Evolutionary conservation across 2,113 vertebrate species (phyloP).

Genomic region (Rhinoptilus africanus): DNA sequence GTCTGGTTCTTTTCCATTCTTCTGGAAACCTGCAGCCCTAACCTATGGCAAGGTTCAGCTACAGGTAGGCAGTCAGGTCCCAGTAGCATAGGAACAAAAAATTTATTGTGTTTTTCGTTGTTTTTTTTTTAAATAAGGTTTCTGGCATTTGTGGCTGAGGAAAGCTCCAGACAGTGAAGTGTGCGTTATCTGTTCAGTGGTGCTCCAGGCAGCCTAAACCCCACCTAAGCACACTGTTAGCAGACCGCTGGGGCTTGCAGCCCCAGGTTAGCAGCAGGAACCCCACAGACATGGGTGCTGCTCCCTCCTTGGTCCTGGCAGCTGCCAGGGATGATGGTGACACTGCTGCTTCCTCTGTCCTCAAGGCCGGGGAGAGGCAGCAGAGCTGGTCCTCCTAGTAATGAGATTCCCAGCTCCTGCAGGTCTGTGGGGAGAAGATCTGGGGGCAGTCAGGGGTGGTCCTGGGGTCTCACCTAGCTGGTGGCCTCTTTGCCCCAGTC

Average conservation of each 20-base stretch:
- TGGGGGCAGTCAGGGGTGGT: background rate
- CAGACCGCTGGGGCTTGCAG: background rate
- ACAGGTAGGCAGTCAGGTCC: background rate
- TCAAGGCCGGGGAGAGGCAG: accelerated
- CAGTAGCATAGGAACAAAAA: background rate
- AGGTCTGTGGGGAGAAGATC: background rate
- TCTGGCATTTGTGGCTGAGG: background rate
- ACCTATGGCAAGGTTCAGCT: background rate
- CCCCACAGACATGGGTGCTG: background rate
- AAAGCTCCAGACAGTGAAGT: background rate
- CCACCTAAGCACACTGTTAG: background rate
- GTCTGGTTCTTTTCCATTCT: background rate
- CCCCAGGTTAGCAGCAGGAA: background rate
- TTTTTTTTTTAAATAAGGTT: background rate
- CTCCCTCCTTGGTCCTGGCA: background rate
- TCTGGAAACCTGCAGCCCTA: background rate
- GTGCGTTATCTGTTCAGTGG: background rate
- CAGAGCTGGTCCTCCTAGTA: background rate
- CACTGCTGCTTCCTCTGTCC: background rate
- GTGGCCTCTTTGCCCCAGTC: background rate
- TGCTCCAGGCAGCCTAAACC: background rate
- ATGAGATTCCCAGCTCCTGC: background rate
- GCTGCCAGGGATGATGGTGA: background rate
- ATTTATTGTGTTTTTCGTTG: background rate
- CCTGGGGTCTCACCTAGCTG: background rate